Percentiles rank a stretch among this genome's conserved stretches.
These are phyloP conservation scores for Platyscapa corneri DNA, from an alignment of 1,140 invertebrate genomes.

Conservation along the genomic window DNA sequence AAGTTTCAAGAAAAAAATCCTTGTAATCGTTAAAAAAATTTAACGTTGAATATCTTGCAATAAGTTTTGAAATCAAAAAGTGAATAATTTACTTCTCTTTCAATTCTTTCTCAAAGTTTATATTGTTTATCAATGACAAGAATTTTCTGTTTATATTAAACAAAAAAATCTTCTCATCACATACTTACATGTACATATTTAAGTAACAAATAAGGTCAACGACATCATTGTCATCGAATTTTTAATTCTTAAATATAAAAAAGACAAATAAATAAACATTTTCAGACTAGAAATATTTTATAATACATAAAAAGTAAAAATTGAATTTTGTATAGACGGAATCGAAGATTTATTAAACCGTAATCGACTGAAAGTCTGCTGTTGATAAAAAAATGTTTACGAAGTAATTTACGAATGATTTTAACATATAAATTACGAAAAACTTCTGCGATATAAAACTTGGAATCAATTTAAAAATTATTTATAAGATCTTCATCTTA, in stretches of 20 bases:
- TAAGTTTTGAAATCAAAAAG: no score
- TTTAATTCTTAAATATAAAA: neutral
- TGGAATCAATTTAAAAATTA: neutral
- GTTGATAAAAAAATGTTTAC: neutral
- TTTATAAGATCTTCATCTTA: neutral
- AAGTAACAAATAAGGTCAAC: neutral
- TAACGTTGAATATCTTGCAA: no score
- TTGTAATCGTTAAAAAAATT: no score
- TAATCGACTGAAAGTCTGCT: no score
- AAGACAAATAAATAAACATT: neutral
- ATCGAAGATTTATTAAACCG: no score
- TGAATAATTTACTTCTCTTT: no score
- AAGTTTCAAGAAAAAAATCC: no score
- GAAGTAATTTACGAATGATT: neutral
- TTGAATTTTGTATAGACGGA: neutral
- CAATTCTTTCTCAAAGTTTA: conserved; percentile 6
- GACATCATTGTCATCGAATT: conserved; percentile 27
- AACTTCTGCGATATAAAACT: neutral
- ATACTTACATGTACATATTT: neutral
- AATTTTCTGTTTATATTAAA: conserved; percentile 12
- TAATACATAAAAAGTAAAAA: neutral
- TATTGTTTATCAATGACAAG: neutral
- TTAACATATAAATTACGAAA: neutral
- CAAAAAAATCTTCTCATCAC: neutral
- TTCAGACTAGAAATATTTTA: neutral